Percentiles rank a stretch among this genome's conserved stretches.
phyloP scores from a whole-genome alignment of 2,797 vertebrate genomes.

The Muscicapa striata region DNA sequence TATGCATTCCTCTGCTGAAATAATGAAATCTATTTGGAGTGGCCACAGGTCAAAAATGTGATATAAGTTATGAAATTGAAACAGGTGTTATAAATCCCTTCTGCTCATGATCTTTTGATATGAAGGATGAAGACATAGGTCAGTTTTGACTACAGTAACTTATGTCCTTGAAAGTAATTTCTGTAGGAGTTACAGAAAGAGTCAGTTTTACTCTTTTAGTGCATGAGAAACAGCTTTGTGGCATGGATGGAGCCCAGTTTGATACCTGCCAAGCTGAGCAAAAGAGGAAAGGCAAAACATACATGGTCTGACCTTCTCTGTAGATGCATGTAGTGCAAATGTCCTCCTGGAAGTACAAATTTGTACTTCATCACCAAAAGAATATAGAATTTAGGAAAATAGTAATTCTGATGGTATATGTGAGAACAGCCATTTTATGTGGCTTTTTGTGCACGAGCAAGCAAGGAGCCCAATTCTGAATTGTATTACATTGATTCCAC shows the following conservation, averaged over 20 bases:
- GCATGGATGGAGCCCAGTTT: background rate
- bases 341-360: background rate
- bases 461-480: background rate
- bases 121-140: background rate
- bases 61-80: constrained; percentile 16
- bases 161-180: constrained; percentile 26
- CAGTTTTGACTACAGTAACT: background rate
- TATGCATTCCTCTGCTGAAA: constrained; percentile 46
- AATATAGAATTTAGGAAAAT: background rate
- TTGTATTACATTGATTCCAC: background rate
- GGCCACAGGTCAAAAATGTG: constrained; percentile 48
- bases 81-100: background rate
- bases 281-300: background rate
- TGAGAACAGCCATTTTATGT: background rate
- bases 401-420: background rate
- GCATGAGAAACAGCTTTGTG: background rate
- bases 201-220: background rate
- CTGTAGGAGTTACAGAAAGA: background rate
- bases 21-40: constrained; percentile 54
- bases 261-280: background rate
- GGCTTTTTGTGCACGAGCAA: background rate
- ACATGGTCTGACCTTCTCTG: background rate
- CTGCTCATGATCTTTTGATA: constrained; percentile 19
- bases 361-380: background rate
- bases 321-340: background rate